Evolutionary conservation across 2,797 vertebrate genomes (phyloP), one percentile per base, ranked within the genome.

Genomic region (Nothura maculosa): DNA sequence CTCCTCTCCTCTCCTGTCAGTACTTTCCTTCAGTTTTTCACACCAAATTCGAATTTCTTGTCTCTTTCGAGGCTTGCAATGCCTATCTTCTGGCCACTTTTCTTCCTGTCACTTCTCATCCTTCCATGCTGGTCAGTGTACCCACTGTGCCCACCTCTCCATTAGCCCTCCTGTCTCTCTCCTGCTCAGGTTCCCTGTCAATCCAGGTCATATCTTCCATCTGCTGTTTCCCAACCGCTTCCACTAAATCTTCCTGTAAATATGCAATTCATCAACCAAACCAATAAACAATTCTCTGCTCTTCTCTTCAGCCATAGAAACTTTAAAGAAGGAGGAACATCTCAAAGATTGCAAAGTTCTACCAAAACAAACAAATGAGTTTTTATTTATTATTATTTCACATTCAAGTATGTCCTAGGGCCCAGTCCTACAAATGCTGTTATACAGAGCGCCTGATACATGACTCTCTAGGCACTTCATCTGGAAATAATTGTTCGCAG

Each of bases 401-500:
- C 16, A 70, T 63, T 24, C 55, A 85, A 73, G 14, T 62, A 34
- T 69, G n/a, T 72, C 17, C 21, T 48, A 78, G 30, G 15, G 57
- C 80, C 42, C 32, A 34, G 43, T 25, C n/a, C 45, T 68, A 34
- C 66, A 67, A 67, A 67, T 32, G n/a, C 43, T 8, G 15, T 28
- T 79, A 21, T 36, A 13, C 1, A 55, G 34, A 66, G 20, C 0
- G 3, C 6, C 36, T 78, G 48, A 72, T 79, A 85, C 16, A 40
- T 5, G 21, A 50, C 13, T 61, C 45, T 52, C 8, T n/a, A 79
- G 70, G 17, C 4, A 8, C 24, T 78, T 85, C 28, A 77, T 80
- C 77, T 79, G 80, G 70, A 90, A 86, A 79, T 67, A 90, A 67
- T n/a, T 20, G 9, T 50, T 87, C 70, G 36, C 87, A 90, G 63